phyloP scores from a whole-genome alignment of 2,797 vertebrate species.

The Pangasius djambal region DNA sequence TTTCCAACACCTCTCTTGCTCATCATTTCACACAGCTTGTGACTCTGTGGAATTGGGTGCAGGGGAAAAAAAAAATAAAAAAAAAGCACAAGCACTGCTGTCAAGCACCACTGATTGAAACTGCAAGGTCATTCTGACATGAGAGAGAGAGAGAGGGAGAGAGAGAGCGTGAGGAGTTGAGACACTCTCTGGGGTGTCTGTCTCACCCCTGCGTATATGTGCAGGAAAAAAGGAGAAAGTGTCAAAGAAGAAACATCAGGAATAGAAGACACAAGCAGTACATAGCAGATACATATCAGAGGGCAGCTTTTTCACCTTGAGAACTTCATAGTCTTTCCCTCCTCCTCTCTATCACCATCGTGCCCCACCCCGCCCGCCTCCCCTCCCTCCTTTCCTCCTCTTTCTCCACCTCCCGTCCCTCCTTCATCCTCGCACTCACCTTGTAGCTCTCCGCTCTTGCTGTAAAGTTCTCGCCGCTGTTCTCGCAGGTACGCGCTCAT shows the following conservation, averaged over 20 bases:
- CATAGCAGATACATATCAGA: constrained; percentile 26
- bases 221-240: background rate
- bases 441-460: constrained; percentile 95
- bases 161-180: constrained; percentile 51
- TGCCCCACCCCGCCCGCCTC: constrained; percentile 16
- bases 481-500: constrained; percentile 97
- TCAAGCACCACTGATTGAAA: constrained; percentile 75
- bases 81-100: constrained; percentile 63
- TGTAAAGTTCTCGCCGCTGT: constrained; percentile 95
- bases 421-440: constrained; percentile 72
- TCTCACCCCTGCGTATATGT: constrained; percentile 50
- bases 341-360: constrained; percentile 40
- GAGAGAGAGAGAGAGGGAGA: constrained; percentile 29
- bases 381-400: background rate
- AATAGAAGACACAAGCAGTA: constrained; percentile 9
- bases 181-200: constrained; percentile 65
- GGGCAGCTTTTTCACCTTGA: constrained; percentile 42
- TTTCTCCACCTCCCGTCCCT: constrained; percentile 1
- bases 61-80: constrained; percentile 28
- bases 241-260: constrained; percentile 5
- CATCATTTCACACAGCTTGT: constrained; percentile 56
- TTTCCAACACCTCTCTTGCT: constrained; percentile 30
- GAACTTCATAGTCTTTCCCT: constrained; percentile 65
- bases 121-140: constrained; percentile 72
- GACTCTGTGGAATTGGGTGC: constrained; percentile 61